Conservation (phyloP, 1,140 invertebrate species). For the Drosophila parabipectinata region DNA sequence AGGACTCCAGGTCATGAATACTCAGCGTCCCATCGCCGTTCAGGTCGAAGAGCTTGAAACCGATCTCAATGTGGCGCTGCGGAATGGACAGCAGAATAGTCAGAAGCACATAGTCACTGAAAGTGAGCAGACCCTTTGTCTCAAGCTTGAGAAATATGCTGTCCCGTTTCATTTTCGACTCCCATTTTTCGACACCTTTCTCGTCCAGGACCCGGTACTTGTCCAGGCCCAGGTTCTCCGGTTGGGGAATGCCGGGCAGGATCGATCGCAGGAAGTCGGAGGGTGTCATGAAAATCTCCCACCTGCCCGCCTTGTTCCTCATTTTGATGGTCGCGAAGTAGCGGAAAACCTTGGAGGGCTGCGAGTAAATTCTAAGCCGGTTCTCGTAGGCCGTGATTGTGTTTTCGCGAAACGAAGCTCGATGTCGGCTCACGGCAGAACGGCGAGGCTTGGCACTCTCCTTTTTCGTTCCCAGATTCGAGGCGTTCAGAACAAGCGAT, state of each 20-base stretch:
- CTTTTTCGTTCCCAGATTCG: neutral
- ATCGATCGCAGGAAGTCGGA: conserved; percentile 55
- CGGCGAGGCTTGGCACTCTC: neutral
- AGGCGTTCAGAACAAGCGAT: neutral
- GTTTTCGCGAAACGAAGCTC: conserved; percentile 37
- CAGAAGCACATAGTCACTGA: conserved; percentile 47
- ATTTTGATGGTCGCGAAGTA: conserved; percentile 64
- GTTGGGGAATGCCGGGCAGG: conserved; percentile 36
- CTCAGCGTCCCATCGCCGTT: conserved; percentile 21
- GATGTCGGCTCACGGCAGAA: conserved; percentile 2
- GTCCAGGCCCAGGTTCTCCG: conserved; percentile 28
- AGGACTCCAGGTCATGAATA: conserved; percentile 4
- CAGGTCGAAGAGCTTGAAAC: conserved; percentile 40
- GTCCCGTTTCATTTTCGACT: neutral
- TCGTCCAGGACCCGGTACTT: conserved; percentile 22
- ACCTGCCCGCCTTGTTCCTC: conserved; percentile 11
- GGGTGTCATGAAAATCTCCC: conserved; percentile 58
- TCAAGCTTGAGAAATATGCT: conserved; percentile 46
- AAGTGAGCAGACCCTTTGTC: conserved; percentile 28
- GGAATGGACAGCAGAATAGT: conserved; percentile 38
- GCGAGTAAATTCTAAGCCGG: conserved; percentile 35
- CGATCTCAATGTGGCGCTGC: conserved; percentile 38
- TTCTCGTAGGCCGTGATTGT: conserved; percentile 60
- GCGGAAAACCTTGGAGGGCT: conserved; percentile 46
- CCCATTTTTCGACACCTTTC: neutral